Conservation (phyloP, 2,888 invertebrate genomes). For the Priocnemis perturbator region DNA sequence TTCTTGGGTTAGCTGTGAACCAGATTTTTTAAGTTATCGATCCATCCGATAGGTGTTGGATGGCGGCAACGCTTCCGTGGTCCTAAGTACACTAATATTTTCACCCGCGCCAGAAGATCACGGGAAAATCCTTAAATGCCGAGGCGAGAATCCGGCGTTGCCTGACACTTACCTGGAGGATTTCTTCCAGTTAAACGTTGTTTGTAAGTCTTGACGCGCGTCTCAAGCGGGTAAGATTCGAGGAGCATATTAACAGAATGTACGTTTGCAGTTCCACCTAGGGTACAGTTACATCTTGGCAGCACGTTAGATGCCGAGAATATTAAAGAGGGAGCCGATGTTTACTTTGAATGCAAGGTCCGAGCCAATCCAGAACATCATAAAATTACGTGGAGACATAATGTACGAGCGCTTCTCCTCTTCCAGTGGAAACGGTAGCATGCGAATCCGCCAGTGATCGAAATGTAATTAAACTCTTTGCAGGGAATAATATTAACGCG, state of each 20-base stretch:
- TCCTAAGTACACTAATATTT: conserved; percentile 87
- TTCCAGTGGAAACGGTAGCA: neutral
- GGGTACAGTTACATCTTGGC: conserved; percentile 83
- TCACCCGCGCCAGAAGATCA: conserved; percentile 91
- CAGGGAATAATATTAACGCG: conserved; percentile 87
- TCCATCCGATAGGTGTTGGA: conserved; percentile 51
- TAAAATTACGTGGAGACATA: conserved; percentile 86
- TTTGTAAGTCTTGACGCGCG: conserved; percentile 84
- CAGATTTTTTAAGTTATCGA: conserved; percentile 4
- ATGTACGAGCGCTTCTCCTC: conserved; percentile 77
- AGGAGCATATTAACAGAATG: neutral
- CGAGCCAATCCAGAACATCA: conserved; percentile 85
- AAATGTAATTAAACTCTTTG: conserved; percentile 10
- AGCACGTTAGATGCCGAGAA: conserved; percentile 85
- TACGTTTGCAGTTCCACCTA: conserved; percentile 81
- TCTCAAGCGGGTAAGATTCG: neutral
- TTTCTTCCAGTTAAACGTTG: conserved; percentile 88
- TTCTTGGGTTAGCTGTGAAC: too few relatives aligned
- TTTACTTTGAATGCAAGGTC: conserved; percentile 88
- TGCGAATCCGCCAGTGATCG: neutral
- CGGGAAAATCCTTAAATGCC: conserved; percentile 88
- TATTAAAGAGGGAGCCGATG: conserved; percentile 88
- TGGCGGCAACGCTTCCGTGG: conserved; percentile 80
- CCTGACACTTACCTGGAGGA: conserved; percentile 87
- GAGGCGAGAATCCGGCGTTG: conserved; percentile 89